These are phyloP conservation scores for Ramphastos sulfuratus DNA, from an alignment of 2,113 vertebrate genomes.

Conservation along the genomic window DNA sequence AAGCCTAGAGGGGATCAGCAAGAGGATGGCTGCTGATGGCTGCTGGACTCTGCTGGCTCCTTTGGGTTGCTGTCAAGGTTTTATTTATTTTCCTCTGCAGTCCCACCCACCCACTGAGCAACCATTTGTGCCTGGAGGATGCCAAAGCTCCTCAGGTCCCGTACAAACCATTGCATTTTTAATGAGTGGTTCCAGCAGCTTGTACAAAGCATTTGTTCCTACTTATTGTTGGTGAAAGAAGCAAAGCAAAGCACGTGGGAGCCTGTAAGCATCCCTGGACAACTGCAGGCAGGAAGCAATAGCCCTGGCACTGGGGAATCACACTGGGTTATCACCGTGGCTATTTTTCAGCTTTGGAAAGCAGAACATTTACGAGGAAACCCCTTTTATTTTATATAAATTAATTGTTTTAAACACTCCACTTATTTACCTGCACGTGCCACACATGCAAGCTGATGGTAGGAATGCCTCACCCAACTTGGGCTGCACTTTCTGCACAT, in stretches of 20 bases:
- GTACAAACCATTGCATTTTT: not conserved
- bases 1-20: not conserved
- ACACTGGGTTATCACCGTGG: not conserved
- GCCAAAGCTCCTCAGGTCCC: not conserved
- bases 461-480: not conserved
- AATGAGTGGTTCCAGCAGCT: not conserved
- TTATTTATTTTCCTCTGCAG: slow-evolving; percentile 25
- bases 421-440: not conserved
- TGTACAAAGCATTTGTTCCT: not conserved
- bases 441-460: not conserved
- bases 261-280: not conserved
- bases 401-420: not conserved
- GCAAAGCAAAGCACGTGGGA: not conserved
- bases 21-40: not conserved
- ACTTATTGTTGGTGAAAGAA: not conserved
- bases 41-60: not conserved
- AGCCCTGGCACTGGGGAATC: not conserved
- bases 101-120: not conserved
- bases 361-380: not conserved
- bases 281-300: not conserved
- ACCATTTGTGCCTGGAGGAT: not conserved
- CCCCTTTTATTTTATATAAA: not conserved
- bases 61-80: not conserved
- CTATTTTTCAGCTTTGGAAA: not conserved
- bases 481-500: not conserved